These are phyloP conservation scores for Sturnira hondurensis DNA, from an alignment of 2,113 vertebrate genomes.

Conservation along the genomic window DNA sequence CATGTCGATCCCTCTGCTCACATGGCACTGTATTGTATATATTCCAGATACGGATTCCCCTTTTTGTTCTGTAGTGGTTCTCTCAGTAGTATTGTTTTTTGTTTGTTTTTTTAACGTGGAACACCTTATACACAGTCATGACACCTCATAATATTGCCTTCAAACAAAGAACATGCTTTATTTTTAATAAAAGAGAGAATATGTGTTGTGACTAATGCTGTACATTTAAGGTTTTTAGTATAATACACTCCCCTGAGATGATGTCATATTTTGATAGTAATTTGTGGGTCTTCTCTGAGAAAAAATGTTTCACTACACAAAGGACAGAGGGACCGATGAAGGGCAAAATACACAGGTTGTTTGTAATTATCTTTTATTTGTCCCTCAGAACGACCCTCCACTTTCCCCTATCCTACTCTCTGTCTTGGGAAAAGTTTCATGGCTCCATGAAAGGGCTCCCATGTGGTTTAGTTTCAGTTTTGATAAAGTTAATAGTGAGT, in stretches of 20 bases:
- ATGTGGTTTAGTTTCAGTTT: background rate
- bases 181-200: background rate
- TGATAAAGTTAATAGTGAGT: background rate
- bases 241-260: background rate
- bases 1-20: background rate
- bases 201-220: background rate
- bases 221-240: background rate
- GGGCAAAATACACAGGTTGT: background rate
- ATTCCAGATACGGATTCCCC: background rate
- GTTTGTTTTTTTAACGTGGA: background rate
- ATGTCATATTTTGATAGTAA: background rate
- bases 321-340: background rate
- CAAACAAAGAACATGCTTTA: background rate
- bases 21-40: background rate
- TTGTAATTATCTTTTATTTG: background rate
- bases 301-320: background rate
- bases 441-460: background rate
- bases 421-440: background rate
- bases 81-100: background rate
- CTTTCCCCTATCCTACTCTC: background rate
- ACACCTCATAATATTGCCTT: background rate
- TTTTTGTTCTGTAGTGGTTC: background rate
- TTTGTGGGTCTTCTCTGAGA: background rate
- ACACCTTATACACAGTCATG: background rate
- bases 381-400: background rate